Conservation (phyloP, 2,797 vertebrate genomes). For the Naso thynnoides region DNA sequence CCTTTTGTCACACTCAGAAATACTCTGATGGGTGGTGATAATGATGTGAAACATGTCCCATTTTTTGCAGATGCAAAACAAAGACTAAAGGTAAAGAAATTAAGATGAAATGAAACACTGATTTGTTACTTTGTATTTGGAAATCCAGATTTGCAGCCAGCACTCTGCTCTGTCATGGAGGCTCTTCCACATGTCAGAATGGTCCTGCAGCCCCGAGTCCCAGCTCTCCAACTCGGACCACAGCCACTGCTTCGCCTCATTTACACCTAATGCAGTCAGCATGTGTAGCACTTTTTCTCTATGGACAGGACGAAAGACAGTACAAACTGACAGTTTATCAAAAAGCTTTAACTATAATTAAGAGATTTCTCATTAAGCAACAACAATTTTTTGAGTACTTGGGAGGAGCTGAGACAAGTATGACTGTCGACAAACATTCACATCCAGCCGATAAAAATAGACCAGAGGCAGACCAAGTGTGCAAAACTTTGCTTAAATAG, state of each 20-base stretch:
- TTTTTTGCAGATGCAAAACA: background rate
- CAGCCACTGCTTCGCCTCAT: slow-evolving; percentile 72
- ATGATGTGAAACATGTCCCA: background rate
- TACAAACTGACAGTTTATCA: background rate
- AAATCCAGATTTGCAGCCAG: slow-evolving; percentile 76
- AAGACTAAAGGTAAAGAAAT: background rate
- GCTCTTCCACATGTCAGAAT: slow-evolving; percentile 44
- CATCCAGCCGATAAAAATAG: too few relatives aligned
- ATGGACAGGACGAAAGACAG: background rate
- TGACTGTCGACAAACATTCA: too few relatives aligned
- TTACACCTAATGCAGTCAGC: slow-evolving; percentile 65
- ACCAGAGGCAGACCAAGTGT: too few relatives aligned
- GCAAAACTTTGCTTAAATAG: too few relatives aligned
- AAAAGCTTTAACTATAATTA: background rate
- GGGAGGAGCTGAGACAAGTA: too few relatives aligned
- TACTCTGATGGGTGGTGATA: slow-evolving; percentile 21
- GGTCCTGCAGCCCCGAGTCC: slow-evolving; percentile 46
- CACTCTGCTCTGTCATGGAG: slow-evolving; percentile 58
- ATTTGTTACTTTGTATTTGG: slow-evolving; percentile 74
- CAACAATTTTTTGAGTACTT: background rate
- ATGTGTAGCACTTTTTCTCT: slow-evolving; percentile 60
- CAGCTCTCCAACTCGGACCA: slow-evolving; percentile 67
- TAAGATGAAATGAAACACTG: background rate
- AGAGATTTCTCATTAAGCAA: background rate
- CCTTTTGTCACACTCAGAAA: slow-evolving; percentile 39